Base-by-base conservation (phyloP, 2,797 vertebrate species). In the Karalla daura region DNA sequence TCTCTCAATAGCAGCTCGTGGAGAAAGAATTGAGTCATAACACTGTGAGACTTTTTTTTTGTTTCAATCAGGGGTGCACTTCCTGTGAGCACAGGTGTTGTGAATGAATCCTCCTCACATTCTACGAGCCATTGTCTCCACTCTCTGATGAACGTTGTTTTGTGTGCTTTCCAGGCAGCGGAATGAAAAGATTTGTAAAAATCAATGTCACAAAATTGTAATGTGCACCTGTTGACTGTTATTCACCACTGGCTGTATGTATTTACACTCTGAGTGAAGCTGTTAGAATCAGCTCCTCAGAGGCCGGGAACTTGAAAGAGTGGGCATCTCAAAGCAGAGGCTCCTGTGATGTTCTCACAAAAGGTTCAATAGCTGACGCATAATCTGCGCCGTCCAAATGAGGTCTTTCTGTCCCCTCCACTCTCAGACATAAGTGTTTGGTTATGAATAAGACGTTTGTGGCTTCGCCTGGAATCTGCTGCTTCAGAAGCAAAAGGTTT, bases 301-400 rank as follows among this genome's bases (percentile, higher is more conserved):
- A 64, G 76, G 61, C 75, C 41, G 70, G 52, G 56, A 66, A 80
- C 65, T 56, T 86, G 72, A 85, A 83, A 85, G 83, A 70, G 63
- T 60, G 81, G 75, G 64, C 74, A 84, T 87, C 82, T 86, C 76
- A 80, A 81, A 78, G 74, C 63, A 65, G 61, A 79, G 68, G 62
- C 30, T 51, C 63, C 54, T 78, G 63, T 84, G 78, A 75, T 81
- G 79, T 76, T 74, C 72, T 56, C 35, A 61, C 59, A 40, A 66
- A 67, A 41, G 40, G 51, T 18, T n/a, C 24, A 55, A 70, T 63
- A 43, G 62, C 50, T 21, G 53, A 63, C 11, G 47, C 52, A 60
- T 40, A 46, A 53, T 58, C 55, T 27, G 14, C 6, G 45, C 41
- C 17, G 20, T 20, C 21, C 23, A 70, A 54, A 37, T 47, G 15